Base-by-base conservation (phyloP, 2,888 invertebrate species). In the Caenorhabditis sp. region DNA sequence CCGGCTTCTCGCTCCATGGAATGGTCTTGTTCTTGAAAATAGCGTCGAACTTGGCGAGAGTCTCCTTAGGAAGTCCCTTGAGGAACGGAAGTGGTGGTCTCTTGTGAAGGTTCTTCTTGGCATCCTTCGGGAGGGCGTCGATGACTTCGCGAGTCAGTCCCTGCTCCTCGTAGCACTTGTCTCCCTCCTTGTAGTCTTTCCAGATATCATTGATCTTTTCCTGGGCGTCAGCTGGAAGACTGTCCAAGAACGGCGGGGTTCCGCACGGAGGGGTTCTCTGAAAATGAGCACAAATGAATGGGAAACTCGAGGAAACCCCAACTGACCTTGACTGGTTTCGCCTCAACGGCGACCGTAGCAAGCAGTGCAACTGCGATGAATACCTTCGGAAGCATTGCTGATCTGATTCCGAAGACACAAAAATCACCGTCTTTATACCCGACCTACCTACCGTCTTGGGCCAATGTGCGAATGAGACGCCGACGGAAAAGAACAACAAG, bases 131-230 rank as follows among this genome's bases (percentile, higher is more conserved):
- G 27, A 81, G 72, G 27, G 72, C 30, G 48, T 81, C 81, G 17
- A 81, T 78, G 17, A 84, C 48, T 73, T 84, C 81, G 27, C 78
- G 66, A 27, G 84, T 83, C 41, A 77, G 71, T 63, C 80, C 82
- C 52, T 79, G 80, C 48, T 84, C 77, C 43, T 80, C 77, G 45
- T 83, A 81, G 65, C 84, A 84, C 41, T 81, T 82, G 39, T 81
- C 83, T 58, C 84, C 84, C 37, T 83, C 82, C 52, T 80, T 81
- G 75, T 77, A 84, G 48, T 81, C 74, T 50, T 80, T 81, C 83
- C 83, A 83, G 48, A 83, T 83, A n/a, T 74, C 80, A 27, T 59
- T 75, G 53, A 82, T 62, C 46, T 78, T 80, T 5, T 61, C 56
- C 50, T 83, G 73, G 20, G 73, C 75, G 41, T 81, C 81, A 15